Evolutionary conservation across 2,113 vertebrate genomes (phyloP).

Genomic region (Rhizomys pruinosus): DNA sequence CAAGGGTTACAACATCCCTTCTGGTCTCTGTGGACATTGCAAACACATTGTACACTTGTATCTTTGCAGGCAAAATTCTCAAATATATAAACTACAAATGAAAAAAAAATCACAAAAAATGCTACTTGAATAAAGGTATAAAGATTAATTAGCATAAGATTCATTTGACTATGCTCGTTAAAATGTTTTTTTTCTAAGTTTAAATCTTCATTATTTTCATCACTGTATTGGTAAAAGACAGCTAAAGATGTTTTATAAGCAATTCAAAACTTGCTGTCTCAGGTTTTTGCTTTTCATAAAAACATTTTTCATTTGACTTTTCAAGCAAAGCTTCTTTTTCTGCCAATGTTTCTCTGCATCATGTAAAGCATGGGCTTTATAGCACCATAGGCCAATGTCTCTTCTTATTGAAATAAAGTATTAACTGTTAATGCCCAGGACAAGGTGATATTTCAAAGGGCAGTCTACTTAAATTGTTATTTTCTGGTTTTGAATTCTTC

Average conservation of each 20-base stretch:
- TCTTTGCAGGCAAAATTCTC: no score
- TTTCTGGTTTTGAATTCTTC: slow-evolving; percentile 79
- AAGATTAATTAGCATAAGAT: slow-evolving; percentile 22
- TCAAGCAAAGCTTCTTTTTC: slow-evolving; percentile 72
- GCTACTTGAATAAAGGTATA: slow-evolving; percentile 1
- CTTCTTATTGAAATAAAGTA: slow-evolving; percentile 84
- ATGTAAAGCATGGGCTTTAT: slow-evolving; percentile 76
- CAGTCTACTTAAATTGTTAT: slow-evolving; percentile 74
- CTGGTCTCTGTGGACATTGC: no score
- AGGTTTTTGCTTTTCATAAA: slow-evolving; percentile 58
- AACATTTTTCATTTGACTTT: slow-evolving; percentile 74
- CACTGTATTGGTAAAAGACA: slow-evolving; percentile 49
- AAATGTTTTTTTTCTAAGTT: slow-evolving; percentile 7
- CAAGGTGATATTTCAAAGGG: slow-evolving; percentile 83
- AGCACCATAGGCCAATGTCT: slow-evolving; percentile 77
- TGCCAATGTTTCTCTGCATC: slow-evolving; percentile 73
- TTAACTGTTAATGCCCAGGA: slow-evolving; percentile 80
- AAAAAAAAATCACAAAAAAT: background rate
- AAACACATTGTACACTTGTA: no score
- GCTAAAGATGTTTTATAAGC: slow-evolving; percentile 58
- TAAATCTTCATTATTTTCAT: background rate
- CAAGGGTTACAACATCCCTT: no score
- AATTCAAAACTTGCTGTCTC: slow-evolving; percentile 60
- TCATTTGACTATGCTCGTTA: background rate
- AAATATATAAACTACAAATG: no score